Evolutionary conservation across 2,113 vertebrate species (phyloP), one percentile per base, ranked within the genome.

Genomic region (Heliornis fulica): DNA sequence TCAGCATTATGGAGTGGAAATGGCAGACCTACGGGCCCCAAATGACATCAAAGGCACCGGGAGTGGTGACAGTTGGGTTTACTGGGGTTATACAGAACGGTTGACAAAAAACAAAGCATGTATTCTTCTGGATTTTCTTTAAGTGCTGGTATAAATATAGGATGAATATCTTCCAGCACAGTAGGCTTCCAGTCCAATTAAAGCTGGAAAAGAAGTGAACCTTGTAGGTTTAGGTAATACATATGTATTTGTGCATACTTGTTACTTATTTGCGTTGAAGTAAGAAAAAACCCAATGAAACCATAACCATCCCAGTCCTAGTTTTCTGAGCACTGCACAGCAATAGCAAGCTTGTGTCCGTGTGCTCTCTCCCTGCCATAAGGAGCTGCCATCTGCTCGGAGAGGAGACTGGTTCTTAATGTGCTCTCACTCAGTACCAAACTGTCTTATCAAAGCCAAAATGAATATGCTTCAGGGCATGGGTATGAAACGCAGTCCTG

Each of bases 381-480:
- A 95, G 93, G 92, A 93, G 83, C 48, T 85, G 56, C 96, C 93
- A 90, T 96, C 94, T 97, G 90, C 88, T 96, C 5, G 0, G 48
- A 90, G 48, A 68, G 28, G 36, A 92, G 60, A 45, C 60, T 74
- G 45, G 63, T 95, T 93, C 87, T 90, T 95, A 75, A 92, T 75
- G 79, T 89, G 72, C 90, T 97, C 43, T 94, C 72, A 64, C 86
- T 89, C 46, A 43, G 56, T 57, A 81, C 68, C 80, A 94, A 69
- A n/a, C 78, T 93, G 92, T 84, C 78, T 90, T 20, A 60, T 31
- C 28, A 78, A 82, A 94, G 61, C 84, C 77, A 81, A 86, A 87
- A 41, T 76, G 63, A 66, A 70, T 36, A 69, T 81, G n/a, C 64
- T 78, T 92, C 56, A 68, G 79, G 64, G 72, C 46, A 59, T 0